Conservation (phyloP, 2,113 vertebrate genomes). For the Phocoena phocoena region DNA sequence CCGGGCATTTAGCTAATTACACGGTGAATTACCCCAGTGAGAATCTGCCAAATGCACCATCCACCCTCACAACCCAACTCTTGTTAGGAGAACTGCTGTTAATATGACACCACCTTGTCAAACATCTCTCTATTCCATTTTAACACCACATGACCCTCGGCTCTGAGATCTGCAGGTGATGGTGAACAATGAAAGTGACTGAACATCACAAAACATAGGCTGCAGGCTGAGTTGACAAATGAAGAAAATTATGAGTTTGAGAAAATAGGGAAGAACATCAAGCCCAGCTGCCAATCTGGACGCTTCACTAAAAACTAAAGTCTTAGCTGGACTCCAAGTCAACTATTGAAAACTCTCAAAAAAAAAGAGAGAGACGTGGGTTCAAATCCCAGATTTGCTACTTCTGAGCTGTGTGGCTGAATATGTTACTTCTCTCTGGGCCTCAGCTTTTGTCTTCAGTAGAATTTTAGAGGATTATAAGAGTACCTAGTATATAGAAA, state of each 20-base stretch:
- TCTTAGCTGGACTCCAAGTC: not conserved
- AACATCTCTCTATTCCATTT: not conserved
- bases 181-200: not conserved
- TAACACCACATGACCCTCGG: not conserved
- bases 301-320: not conserved
- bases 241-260: not conserved
- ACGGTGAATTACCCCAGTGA: not conserved
- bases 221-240: not conserved
- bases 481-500: not conserved
- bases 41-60: not conserved
- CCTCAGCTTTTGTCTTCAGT: not conserved
- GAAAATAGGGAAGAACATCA: not conserved
- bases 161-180: not conserved
- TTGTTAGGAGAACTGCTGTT: not conserved
- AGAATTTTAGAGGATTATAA: not conserved
- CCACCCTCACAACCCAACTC: not conserved
- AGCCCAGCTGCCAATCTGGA: not conserved
- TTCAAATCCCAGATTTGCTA: not conserved
- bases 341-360: not conserved
- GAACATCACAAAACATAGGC: not conserved
- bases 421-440: not conserved
- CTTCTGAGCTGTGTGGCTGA: not conserved
- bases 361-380: not conserved
- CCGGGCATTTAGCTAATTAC: slow-evolving; percentile 23
- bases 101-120: not conserved